Conservation (phyloP, 2,113 vertebrate species). For the Colinus virginianus region DNA sequence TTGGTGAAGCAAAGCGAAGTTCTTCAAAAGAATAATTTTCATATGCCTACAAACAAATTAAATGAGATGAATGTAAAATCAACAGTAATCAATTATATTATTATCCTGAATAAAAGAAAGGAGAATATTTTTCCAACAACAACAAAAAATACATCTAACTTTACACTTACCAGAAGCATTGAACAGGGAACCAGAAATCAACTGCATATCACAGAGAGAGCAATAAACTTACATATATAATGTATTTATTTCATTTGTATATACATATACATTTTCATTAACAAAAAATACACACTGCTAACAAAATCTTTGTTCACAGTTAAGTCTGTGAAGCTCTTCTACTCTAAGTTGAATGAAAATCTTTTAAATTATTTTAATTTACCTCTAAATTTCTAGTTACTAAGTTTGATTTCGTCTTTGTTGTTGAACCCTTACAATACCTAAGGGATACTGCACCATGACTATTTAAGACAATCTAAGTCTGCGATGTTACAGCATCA, state of each 20-base stretch:
- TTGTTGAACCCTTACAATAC: not conserved
- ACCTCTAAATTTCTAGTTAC: not conserved
- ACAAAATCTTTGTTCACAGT: not conserved
- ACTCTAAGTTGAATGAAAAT: not conserved
- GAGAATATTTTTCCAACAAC: not conserved
- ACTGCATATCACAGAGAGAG: not conserved
- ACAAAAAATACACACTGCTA: not conserved
- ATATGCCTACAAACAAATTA: conserved; percentile 84
- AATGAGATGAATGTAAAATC: not conserved
- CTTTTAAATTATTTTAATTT: not conserved
- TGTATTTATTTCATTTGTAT: no score
- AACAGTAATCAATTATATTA: not conserved
- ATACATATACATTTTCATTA: not conserved
- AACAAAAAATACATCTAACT: not conserved
- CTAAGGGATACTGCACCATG: not conserved
- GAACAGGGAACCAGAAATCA: not conserved
- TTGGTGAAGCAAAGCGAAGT: conserved; percentile 96
- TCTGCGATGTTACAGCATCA: not conserved
- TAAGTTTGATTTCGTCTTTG: not conserved
- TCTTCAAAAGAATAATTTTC: conserved; percentile 99
- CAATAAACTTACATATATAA: not conserved
- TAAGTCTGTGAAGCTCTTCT: not conserved
- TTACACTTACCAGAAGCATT: not conserved
- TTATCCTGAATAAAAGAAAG: not conserved
- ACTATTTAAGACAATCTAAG: not conserved